These are phyloP conservation scores for Euphonia xanthogaster DNA, from an alignment of 2,797 vertebrate species.

Conservation along the genomic window DNA sequence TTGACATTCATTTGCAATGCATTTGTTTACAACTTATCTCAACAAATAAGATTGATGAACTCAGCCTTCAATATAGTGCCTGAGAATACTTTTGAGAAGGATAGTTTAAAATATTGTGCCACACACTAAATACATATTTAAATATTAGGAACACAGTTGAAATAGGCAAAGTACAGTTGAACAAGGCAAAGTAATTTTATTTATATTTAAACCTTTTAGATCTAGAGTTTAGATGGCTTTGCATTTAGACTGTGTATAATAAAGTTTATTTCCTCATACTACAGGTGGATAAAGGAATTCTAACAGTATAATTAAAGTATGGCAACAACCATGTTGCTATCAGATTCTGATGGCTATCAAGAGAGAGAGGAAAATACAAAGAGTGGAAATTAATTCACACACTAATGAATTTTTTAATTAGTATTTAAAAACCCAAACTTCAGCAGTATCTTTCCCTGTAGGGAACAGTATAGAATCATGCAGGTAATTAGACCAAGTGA, in stretches of 20 bases:
- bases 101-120: background rate
- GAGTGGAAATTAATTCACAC: conserved; percentile 74
- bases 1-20: background rate
- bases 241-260: background rate
- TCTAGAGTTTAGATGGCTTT: background rate
- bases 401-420: conserved; percentile 81
- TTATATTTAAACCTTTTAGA: background rate
- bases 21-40: background rate
- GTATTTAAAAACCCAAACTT: conserved; percentile 73
- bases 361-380: conserved; percentile 61
- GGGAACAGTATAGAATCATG: conserved; percentile 67
- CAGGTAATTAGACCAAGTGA: conserved; percentile 73
- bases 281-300: background rate
- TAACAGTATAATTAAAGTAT: conserved; percentile 49
- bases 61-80: background rate
- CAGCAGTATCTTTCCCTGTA: conserved; percentile 69
- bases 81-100: background rate
- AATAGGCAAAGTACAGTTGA: no score
- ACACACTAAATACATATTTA: background rate
- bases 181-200: background rate
- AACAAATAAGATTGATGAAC: background rate
- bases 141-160: background rate
- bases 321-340: conserved; percentile 45
- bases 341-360: conserved; percentile 62
- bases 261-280: background rate